A percentile compares a stretch with the other conserved stretches of the same genome.
phyloP scores from a whole-genome alignment of 23 tunicate species.

The Botrylloides violaceus region DNA sequence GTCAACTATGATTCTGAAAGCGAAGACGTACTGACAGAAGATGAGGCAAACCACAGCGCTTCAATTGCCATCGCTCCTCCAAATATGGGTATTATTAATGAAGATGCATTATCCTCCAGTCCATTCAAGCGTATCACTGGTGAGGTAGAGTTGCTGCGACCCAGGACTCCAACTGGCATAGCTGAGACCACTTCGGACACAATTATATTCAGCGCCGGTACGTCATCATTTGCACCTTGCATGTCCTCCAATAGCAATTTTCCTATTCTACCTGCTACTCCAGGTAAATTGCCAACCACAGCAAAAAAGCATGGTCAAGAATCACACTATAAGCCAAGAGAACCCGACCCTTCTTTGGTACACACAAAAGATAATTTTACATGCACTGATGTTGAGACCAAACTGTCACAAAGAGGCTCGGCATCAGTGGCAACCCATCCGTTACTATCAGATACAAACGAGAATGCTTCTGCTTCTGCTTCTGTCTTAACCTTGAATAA shows the following conservation, averaged over 20 bases:
- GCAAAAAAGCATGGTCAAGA: no score
- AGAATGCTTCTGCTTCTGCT: no score
- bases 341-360: no score
- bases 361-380: no score
- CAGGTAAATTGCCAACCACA: not conserved
- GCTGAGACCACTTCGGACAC: not conserved
- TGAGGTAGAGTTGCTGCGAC: not conserved
- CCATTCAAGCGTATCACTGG: constrained; percentile 58
- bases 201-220: not conserved
- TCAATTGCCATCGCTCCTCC: constrained; percentile 19
- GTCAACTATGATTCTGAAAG: constrained; percentile 10
- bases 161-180: constrained; percentile 19
- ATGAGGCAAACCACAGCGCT: constrained; percentile 8
- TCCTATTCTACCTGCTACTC: constrained; percentile 7
- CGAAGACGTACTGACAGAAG: constrained; percentile 18
- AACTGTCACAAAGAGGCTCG: no score
- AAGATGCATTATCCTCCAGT: constrained; percentile 65
- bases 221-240: not conserved
- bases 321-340: no score
- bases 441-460: no score
- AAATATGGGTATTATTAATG: constrained; percentile 48
- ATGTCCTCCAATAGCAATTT: not conserved
- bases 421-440: no score
- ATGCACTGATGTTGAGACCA: no score
- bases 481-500: no score